Conservation (phyloP, 2,113 vertebrate genomes). For the Sylvia atricapilla region DNA sequence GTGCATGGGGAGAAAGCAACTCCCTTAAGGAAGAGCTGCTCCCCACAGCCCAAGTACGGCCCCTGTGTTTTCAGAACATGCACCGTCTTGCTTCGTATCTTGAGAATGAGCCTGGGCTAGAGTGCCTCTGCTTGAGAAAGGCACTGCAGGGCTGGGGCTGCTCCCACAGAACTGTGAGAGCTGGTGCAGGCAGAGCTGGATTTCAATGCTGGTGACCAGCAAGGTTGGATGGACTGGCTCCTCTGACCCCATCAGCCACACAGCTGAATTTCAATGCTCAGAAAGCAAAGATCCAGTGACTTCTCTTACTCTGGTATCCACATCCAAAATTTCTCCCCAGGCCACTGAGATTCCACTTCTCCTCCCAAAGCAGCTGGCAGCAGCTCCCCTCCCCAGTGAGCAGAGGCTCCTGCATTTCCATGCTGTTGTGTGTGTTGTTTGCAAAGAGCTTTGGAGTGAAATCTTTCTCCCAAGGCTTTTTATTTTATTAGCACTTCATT, state of each 20-base stretch:
- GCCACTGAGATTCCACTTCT: conserved; percentile 5
- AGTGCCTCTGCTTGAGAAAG: rapidly evolving
- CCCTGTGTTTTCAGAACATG: not conserved
- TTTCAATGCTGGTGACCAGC: rapidly evolving
- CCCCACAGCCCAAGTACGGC: rapidly evolving
- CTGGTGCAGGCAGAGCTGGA: not conserved
- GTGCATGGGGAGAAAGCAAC: not conserved
- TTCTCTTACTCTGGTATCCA: not conserved
- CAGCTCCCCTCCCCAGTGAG: not conserved
- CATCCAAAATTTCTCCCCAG: conserved; percentile 9
- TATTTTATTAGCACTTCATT: conserved; percentile 58
- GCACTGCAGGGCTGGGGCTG: not conserved
- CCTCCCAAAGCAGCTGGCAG: conserved; percentile 49
- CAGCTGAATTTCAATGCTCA: not conserved
- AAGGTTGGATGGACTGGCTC: rapidly evolving
- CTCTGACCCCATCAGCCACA: not conserved
- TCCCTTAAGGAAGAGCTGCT: not conserved
- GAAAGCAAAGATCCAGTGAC: not conserved
- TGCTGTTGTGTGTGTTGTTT: not conserved
- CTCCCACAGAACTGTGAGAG: not conserved
- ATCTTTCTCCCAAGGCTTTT: conserved; percentile 15
- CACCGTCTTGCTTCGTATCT: not conserved
- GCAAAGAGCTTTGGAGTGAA: conserved; percentile 3
- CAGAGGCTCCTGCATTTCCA: conserved; percentile 18
- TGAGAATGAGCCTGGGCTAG: not conserved